Base-by-base conservation (phyloP, 1,140 invertebrate species). In the Batillaria attramentaria region DNA sequence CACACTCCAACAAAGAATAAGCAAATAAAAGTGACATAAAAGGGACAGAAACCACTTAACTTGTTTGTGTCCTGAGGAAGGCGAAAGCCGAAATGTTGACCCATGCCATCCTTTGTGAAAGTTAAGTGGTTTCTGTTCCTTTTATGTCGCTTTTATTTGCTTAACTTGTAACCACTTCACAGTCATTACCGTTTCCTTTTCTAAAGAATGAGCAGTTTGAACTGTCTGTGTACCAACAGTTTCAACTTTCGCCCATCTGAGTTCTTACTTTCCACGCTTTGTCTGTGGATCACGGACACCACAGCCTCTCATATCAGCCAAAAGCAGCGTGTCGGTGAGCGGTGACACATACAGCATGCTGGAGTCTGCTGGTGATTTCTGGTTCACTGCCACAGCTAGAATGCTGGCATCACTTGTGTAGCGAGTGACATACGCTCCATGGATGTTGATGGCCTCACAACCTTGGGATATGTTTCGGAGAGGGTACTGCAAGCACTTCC, bases 351-450 rank as follows among this genome's bases (percentile, higher is more conserved):
- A 90, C 60, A 89, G 70, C 72, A 91, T 81, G 42, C 84, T 82
- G 28, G 84, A 88, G 28, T 84, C 73, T 42, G 79, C 43, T 6
- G 87, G 84, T 66, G 78, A 82, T 43, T 84, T 88, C 82, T 91
- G 89, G 83, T 91, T 91, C 68, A 87, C 85, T 69, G 87, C 90
- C 31, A 91, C 81, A 33, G 88, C 90, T 28, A 91, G 76, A 18
- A 91, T 83, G 80, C 90, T 86, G 60, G 87, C 87, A 84, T 87
- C 86, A 74, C 83, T 81, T 10, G 86, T 84, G 69, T 89, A 87
- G 41, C 78, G 81, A 13, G 79, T 72, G 0, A 88, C 83, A 76
- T 86, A 88, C 24, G 88, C 84, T 37, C 87, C 89, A 28, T 68
- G 46, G 24, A 81, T 79, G 37, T 72, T 77, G 70, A 87, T 82